Base-by-base conservation (phyloP, 2,888 invertebrate genomes). In the Ectemnius cavifrons region DNA sequence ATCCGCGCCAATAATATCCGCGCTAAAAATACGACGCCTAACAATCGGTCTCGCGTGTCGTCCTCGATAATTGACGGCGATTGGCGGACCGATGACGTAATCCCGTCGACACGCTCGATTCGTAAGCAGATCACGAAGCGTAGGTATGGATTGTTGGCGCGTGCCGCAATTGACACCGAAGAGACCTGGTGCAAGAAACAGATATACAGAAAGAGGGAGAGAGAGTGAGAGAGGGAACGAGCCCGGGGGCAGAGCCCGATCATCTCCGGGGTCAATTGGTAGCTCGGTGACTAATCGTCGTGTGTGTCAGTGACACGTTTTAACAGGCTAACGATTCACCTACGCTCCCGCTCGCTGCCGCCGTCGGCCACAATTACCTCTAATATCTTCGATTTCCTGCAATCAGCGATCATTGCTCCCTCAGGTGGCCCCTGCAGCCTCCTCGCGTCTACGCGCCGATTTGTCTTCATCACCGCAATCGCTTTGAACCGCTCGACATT, bases 111-210 rank as follows among this genome's bases (percentile, higher is more conserved):
- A 70, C 74, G 77, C 37, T 37, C 71, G 80, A 86, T 87, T 86
- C 79, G 81, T 84, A 85, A 87, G 83, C 73, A 81, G 83, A 87
- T 85, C 80, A 80, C 84, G 78, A 84, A 84, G 81, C 79, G 73
- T 79, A 77, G 68, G 79, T 79, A 83, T 77, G 86, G 82, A 86
- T 84, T 82, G 85, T 84, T 81, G 89, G 86, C 89, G 87, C 89
- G 90, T 90, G 90, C 87, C 89, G 78, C 83, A 88, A 88, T 89
- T 88, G 89, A 89, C 84, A 83, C 83, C 71, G 13, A 16, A 14
- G 79, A 37, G 67, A 72, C 61, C 75, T 8, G 37, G 78, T 81
- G 83, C 82, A 85, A 88, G 84, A 88, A 37, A 87, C 87, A 88
- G 11, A 84, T 79, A 71, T 75, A 37, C 11, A 37, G 8, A 37